Percentiles rank a stretch among this genome's conserved stretches.
phyloP scores from a whole-genome alignment of 2,888 invertebrate species.

The Pharmacophagus antenor region DNA sequence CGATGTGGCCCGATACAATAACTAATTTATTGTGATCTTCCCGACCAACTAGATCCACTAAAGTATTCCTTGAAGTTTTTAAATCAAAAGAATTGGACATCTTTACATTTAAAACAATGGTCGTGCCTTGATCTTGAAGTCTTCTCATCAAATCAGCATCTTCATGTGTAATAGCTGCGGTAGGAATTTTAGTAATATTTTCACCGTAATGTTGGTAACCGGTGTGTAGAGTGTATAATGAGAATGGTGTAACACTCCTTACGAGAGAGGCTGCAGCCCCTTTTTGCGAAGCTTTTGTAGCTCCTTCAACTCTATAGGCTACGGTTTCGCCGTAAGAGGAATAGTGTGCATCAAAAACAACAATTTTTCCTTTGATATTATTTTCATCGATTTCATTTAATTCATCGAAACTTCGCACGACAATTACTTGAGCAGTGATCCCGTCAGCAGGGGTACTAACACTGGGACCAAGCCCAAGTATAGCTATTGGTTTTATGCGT shows the following conservation, averaged over 20 bases:
- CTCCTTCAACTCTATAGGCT: conserved; percentile 83
- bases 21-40: conserved; percentile 77
- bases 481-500: conserved; percentile 77
- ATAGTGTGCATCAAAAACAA: conserved; percentile 86
- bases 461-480: conserved; percentile 86
- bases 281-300: conserved; percentile 83
- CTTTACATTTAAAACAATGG: conserved; percentile 70
- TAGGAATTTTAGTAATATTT: conserved; percentile 83
- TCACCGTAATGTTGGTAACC: conserved; percentile 83
- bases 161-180: conserved; percentile 87
- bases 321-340: conserved; percentile 84
- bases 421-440: conserved; percentile 85
- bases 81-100: conserved; percentile 83
- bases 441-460: conserved; percentile 85
- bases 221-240: conserved; percentile 87
- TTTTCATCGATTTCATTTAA: conserved; percentile 69
- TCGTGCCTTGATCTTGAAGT: conserved; percentile 76
- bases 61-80: conserved; percentile 84
- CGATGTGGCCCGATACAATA: conserved; percentile 90
- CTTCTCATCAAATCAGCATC: conserved; percentile 86
- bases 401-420: conserved; percentile 85
- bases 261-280: conserved; percentile 88
- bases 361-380: conserved; percentile 85
- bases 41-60: conserved; percentile 84
- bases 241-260: conserved; percentile 87